phyloP scores from a whole-genome alignment of 2,888 invertebrate species.

The Ashinkailepas kermadecensis region DNA sequence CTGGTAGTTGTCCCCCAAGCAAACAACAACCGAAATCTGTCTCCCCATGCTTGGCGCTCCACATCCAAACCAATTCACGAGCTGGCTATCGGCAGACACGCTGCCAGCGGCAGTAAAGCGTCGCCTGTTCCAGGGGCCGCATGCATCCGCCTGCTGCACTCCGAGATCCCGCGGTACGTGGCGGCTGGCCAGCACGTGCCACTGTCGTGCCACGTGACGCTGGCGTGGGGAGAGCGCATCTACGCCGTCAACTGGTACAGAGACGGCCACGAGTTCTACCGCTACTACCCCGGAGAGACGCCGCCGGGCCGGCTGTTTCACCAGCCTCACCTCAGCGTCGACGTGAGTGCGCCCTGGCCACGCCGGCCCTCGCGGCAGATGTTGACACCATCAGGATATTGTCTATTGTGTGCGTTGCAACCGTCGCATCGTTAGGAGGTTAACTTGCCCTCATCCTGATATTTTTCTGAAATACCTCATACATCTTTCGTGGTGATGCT shows the following conservation, averaged over 20 bases:
- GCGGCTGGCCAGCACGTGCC: constrained; percentile 35
- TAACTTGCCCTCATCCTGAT: no score
- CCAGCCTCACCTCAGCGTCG: constrained; percentile 9
- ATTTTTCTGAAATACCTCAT: no score
- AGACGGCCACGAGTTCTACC: constrained; percentile 20
- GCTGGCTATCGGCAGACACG: no score
- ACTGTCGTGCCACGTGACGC: not conserved
- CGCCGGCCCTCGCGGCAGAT: no score
- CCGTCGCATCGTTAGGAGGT: no score
- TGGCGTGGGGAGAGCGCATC: constrained; percentile 13
- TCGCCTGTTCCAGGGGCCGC: constrained; percentile 11
- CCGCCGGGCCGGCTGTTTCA: constrained; percentile 15
- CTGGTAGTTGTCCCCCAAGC: no score
- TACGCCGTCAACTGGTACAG: constrained; percentile 21
- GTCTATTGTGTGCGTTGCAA: no score
- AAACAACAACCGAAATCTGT: no score
- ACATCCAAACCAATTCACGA: no score
- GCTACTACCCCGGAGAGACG: constrained; percentile 15
- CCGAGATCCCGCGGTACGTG: constrained; percentile 47
- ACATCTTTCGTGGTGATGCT: no score
- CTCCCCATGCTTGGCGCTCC: no score
- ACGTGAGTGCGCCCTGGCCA: not conserved
- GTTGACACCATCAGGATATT: no score
- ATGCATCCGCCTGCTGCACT: constrained; percentile 27
- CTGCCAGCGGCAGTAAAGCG: not conserved